A percentile compares a stretch with the other conserved stretches of the same genome.
Conservation (phyloP, 2,113 vertebrate genomes). For the Excalfactoria chinensis region DNA sequence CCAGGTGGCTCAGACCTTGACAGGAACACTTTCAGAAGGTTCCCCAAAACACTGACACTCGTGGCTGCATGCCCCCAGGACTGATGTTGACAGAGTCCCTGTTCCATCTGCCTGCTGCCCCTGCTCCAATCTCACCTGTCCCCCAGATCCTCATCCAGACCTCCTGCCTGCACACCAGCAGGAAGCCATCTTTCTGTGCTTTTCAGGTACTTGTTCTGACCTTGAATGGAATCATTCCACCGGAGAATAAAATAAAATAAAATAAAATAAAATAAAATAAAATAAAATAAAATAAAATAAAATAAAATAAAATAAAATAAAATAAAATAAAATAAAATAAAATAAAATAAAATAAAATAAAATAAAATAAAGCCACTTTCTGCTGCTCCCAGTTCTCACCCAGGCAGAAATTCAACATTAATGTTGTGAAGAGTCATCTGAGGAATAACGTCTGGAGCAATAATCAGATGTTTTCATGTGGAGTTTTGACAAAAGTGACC, state of each 20-base stretch:
- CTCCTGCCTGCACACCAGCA: not conserved
- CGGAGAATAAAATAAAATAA: not conserved
- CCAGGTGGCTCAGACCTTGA: not conserved
- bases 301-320: too few species aligned
- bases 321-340: too few species aligned
- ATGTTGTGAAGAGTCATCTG: not conserved
- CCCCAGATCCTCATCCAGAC: not conserved
- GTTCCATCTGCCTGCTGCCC: not conserved
- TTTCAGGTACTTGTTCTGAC: not conserved
- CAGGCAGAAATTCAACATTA: conserved; percentile 3
- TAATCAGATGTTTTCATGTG: not conserved
- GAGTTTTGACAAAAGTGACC: not conserved
- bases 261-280: not conserved
- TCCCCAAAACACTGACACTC: accelerated
- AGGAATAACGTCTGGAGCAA: not conserved
- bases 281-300: not conserved
- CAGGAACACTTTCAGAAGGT: not conserved
- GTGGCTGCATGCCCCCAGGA: not conserved
- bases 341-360: not conserved
- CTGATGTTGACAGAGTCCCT: not conserved
- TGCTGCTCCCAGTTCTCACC: not conserved
- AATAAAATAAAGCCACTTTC: not conserved
- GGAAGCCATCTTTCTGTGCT: not conserved
- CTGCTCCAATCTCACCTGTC: not conserved
- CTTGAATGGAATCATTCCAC: not conserved